phyloP scores from a whole-genome alignment of 2,888 invertebrate species.

The Pogonocherus hispidulus region DNA sequence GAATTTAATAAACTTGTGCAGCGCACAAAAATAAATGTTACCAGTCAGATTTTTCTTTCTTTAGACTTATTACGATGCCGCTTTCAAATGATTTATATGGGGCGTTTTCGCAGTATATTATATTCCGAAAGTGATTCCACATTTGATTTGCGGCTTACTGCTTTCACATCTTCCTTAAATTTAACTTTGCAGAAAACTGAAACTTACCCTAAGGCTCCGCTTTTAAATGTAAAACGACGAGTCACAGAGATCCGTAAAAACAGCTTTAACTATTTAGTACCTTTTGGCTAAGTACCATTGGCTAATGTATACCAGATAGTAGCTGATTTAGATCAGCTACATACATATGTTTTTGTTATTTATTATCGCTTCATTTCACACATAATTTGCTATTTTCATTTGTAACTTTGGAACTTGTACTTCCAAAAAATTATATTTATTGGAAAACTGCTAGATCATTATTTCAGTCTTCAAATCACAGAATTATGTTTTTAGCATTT shows the following conservation, averaged over 20 bases:
- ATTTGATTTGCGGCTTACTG: conserved; percentile 3
- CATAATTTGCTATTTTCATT: too few species aligned
- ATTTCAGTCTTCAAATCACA: too few species aligned
- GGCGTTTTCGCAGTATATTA: background rate
- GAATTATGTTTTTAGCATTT: too few species aligned
- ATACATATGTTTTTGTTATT: background rate
- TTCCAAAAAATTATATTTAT: too few species aligned
- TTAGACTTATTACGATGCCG: background rate
- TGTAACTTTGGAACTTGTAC: too few species aligned
- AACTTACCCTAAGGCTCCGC: background rate
- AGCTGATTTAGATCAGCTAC: background rate
- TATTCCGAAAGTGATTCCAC: conserved; percentile 1
- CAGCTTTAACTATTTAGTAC: background rate
- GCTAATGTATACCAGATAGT: background rate
- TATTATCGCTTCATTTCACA: too few species aligned
- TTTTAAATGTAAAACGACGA: background rate
- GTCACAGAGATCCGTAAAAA: background rate
- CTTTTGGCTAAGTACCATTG: background rate
- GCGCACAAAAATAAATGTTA: background rate
- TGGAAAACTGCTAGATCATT: too few species aligned
- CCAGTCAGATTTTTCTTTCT: background rate
- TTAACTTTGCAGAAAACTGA: background rate
- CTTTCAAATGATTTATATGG: background rate
- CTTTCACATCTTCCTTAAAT: conserved; percentile 3
- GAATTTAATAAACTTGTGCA: background rate